phyloP scores from a whole-genome alignment of 2,113 vertebrate genomes.

The Noctilio leporinus region DNA sequence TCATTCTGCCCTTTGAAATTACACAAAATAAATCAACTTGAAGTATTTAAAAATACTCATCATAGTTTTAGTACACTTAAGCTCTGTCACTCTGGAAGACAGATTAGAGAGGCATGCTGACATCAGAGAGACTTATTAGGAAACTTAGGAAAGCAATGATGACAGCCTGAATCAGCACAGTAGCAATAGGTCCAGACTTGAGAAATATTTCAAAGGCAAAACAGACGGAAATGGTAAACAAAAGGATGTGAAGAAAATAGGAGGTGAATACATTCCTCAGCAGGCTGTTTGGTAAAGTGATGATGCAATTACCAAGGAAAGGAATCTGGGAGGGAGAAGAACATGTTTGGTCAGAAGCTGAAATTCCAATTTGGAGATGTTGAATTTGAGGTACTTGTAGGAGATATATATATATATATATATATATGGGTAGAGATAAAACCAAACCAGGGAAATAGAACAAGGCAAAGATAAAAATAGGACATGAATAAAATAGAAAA shows the following conservation, averaged over 20 bases:
- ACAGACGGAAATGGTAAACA: background rate
- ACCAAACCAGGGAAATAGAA: background rate
- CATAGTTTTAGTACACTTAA: background rate
- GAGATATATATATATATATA: background rate
- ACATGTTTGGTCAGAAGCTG: background rate
- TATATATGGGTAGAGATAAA: background rate
- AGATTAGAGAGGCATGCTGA: background rate
- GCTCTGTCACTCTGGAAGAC: background rate
- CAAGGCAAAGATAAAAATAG: constrained; percentile 13
- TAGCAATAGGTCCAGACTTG: background rate
- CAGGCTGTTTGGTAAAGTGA: background rate
- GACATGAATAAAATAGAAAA: constrained; percentile 6
- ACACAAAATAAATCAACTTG: constrained; percentile 17
- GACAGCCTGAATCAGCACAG: background rate
- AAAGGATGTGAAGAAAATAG: background rate
- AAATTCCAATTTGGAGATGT: constrained; percentile 24
- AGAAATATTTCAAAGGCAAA: background rate
- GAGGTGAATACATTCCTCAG: background rate
- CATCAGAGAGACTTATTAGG: background rate
- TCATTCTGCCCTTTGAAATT: background rate
- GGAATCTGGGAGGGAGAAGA: background rate
- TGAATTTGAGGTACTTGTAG: background rate
- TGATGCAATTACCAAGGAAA: background rate
- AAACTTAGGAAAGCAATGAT: background rate
- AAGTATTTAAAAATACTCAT: background rate